A percentile compares a stretch with the other conserved stretches of the same genome.
phyloP scores from a whole-genome alignment of 30 jellyfish, hydroid and myxozoan species.

The Pseudorhiza aurosa region DNA sequence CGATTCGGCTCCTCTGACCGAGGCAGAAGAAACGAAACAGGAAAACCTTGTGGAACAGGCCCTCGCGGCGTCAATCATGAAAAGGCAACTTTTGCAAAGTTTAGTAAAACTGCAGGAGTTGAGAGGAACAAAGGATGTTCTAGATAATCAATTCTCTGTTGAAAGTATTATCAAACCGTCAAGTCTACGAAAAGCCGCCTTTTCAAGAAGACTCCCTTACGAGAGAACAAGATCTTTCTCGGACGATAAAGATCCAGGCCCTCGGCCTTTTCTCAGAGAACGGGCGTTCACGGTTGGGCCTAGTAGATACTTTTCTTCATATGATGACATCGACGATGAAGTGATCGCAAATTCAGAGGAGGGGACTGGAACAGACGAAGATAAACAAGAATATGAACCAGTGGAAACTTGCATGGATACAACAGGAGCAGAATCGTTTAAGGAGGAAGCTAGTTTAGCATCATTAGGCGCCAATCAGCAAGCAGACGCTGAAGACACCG shows the following conservation, averaged over 20 bases:
- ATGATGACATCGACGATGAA: conserved; percentile 32
- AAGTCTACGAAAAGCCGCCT: conserved; percentile 53
- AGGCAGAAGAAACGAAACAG: conserved; percentile 37
- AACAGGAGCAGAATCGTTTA: not conserved
- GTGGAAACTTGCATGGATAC: not conserved
- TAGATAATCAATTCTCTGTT: conserved; percentile 58
- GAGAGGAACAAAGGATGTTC: conserved; percentile 12
- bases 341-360: not conserved
- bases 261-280: conserved; percentile 8
- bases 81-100: conserved; percentile 49
- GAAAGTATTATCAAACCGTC: conserved; percentile 75
- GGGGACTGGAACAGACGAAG: not conserved
- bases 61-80: conserved; percentile 43
- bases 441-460: not conserved
- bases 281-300: conserved; percentile 55
- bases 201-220: conserved; percentile 34
- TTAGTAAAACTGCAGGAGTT: conserved; percentile 50
- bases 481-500: not conserved
- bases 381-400: not conserved
- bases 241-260: conserved; percentile 23
- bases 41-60: conserved; percentile 59
- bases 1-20: conserved; percentile 1
- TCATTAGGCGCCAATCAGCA: not conserved
- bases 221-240: conserved; percentile 55
- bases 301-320: not conserved